These are phyloP conservation scores for Bombus sylvicola DNA, from an alignment of 1,140 invertebrate species.

Conservation along the genomic window DNA sequence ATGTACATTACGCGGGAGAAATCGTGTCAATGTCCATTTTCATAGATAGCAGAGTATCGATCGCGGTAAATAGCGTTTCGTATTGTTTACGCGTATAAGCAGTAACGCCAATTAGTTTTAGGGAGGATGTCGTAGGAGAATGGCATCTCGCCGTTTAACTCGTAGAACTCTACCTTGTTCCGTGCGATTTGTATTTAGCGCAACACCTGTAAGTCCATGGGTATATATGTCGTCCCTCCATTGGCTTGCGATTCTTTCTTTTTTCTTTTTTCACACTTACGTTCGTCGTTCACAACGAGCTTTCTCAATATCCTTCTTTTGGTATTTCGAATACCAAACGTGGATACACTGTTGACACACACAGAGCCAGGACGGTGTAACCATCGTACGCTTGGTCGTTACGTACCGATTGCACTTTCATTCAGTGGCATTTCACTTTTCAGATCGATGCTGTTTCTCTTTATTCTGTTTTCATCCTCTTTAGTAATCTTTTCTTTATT, in stretches of 20 bases:
- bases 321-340: conserved; percentile 1
- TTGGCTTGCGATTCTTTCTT: conserved; percentile 30
- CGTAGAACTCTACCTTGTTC: conserved; percentile 2
- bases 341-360: background rate
- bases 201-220: conserved; percentile 47
- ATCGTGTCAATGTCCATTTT: background rate
- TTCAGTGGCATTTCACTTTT: conserved; percentile 7
- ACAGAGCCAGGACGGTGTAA: background rate
- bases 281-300: conserved; percentile 15
- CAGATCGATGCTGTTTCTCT: background rate
- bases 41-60: background rate
- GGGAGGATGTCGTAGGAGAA: conserved; percentile 2
- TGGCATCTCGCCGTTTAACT: background rate
- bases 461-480: background rate
- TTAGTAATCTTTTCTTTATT: background rate
- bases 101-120: conserved; percentile 9
- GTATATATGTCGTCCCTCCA: background rate
- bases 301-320: conserved; percentile 15
- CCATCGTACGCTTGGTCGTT: background rate
- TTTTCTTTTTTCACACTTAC: background rate
- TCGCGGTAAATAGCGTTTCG: background rate
- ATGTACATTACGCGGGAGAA: background rate
- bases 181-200: conserved; percentile 1
- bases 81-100: background rate
- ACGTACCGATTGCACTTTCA: background rate